phyloP scores from a whole-genome alignment of 1,140 invertebrate genomes.

The Papilio aristodemus region DNA sequence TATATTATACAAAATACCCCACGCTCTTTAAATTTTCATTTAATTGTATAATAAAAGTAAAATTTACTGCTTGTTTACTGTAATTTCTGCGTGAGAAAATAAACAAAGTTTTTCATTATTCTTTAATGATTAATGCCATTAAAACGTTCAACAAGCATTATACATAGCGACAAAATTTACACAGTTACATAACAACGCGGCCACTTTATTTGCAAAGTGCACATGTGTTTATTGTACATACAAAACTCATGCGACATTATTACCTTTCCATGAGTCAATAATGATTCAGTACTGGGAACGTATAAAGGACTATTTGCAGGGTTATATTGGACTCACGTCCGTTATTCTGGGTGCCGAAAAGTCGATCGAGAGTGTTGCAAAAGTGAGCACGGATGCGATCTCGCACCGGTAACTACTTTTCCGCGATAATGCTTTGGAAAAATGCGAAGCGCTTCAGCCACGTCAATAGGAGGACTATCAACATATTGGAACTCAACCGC shows the following conservation, averaged over 20 bases:
- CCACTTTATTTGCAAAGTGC: slow-evolving; percentile 37
- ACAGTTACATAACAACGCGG: no score
- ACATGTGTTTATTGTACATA: slow-evolving; percentile 30
- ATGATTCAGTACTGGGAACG: slow-evolving; percentile 54
- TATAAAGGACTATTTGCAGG: slow-evolving; percentile 36
- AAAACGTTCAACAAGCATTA: neutral
- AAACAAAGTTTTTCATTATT: no score
- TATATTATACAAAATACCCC: no score
- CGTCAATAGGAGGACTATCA: slow-evolving; percentile 50
- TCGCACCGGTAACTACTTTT: slow-evolving; percentile 75
- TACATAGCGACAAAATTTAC: neutral
- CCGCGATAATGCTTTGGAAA: slow-evolving; percentile 70
- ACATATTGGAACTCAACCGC: slow-evolving; percentile 54
- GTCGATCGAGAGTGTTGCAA: slow-evolving; percentile 50
- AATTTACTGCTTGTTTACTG: no score
- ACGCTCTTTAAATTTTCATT: no score
- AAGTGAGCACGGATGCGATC: slow-evolving; percentile 63
- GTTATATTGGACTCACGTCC: slow-evolving; percentile 32
- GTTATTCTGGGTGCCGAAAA: slow-evolving; percentile 40
- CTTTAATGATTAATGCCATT: neutral
- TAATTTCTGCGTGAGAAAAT: no score
- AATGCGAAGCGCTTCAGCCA: slow-evolving; percentile 59
- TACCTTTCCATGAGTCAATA: slow-evolving; percentile 64
- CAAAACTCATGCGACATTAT: slow-evolving; percentile 43
- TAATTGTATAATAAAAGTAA: no score